A percentile compares a stretch with the other conserved stretches of the same genome.
phyloP scores from a whole-genome alignment of 2,888 invertebrate genomes.

The Eucriotettix oculatus region DNA sequence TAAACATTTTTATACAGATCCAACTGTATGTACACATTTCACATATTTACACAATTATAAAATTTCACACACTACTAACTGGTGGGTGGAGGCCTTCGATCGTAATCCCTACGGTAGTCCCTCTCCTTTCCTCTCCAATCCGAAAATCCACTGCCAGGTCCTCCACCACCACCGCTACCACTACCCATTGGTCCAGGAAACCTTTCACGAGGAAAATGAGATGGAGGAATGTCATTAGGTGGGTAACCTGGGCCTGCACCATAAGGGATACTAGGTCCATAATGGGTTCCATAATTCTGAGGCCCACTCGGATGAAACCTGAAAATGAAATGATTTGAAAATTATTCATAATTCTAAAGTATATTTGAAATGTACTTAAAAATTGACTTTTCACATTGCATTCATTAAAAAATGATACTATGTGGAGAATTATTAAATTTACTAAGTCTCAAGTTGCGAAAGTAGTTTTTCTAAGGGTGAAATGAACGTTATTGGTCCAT shows the following conservation, averaged over 20 bases:
- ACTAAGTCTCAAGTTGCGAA: too few species aligned
- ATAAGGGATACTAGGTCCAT: constrained; percentile 1
- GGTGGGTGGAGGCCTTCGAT: constrained; percentile 37
- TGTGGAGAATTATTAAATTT: too few species aligned
- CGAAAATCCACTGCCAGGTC: constrained; percentile 4
- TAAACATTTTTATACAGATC: too few species aligned
- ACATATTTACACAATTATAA: background rate
- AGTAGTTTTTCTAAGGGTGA: too few species aligned
- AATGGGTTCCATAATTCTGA: constrained; percentile 6
- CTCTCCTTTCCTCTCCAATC: constrained; percentile 18
- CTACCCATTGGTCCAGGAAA: constrained; percentile 4
- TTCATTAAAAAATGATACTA: too few species aligned
- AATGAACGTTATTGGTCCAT: too few species aligned
- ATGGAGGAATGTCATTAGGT: constrained; percentile 4
- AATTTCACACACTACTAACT: constrained; percentile 11
- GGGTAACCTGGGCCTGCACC: constrained; percentile 4
- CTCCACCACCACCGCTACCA: constrained; percentile 1
- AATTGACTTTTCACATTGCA: background rate
- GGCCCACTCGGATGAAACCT: constrained; percentile 9
- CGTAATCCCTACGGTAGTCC: constrained; percentile 40
- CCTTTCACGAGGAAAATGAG: constrained; percentile 9
- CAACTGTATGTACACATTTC: background rate
- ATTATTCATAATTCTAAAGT: too few species aligned
- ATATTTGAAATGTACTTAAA: too few species aligned
- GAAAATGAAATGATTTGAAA: background rate